Conservation (phyloP, 37 sponge, comb jelly and placozoan species). For the Chondrilla cf. caribensis region DNA sequence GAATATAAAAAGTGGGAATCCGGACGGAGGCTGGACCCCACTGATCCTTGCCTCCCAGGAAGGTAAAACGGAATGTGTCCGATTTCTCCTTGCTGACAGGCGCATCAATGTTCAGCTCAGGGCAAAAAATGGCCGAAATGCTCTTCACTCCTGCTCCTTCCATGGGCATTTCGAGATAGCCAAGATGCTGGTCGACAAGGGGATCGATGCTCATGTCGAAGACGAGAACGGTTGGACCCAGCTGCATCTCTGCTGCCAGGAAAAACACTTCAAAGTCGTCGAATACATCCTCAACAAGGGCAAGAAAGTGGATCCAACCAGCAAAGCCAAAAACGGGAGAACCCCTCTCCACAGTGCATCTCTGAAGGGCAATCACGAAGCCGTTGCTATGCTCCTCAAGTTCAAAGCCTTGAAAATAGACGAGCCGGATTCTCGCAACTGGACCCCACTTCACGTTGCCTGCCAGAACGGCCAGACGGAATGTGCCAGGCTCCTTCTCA, state of each 20-base stretch:
- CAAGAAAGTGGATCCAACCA: constrained; percentile 4
- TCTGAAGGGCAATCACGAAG: constrained; percentile 44
- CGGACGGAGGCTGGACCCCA: constrained; percentile 74
- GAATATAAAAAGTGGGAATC: constrained; percentile 48
- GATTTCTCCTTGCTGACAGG: no score
- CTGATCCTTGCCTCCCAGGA: constrained; percentile 25
- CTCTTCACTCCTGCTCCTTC: constrained; percentile 67
- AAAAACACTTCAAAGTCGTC: constrained; percentile 67
- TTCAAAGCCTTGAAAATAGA: constrained; percentile 41
- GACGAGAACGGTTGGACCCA: constrained; percentile 82
- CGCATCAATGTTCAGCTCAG: no score
- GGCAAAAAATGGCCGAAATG: no score
- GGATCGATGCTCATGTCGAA: constrained; percentile 14
- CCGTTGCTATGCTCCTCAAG: constrained; percentile 31
- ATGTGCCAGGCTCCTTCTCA: constrained; percentile 39
- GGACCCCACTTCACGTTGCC: constrained; percentile 74
- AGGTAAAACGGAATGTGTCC: constrained; percentile 18
- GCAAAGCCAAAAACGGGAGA: constrained; percentile 56
- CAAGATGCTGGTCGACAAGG: constrained; percentile 21
- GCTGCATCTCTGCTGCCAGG: constrained; percentile 67
- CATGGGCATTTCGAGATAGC: constrained; percentile 54
- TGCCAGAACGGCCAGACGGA: constrained; percentile 60
- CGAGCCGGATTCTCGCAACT: constrained; percentile 56
- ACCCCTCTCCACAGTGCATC: constrained; percentile 75
- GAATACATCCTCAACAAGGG: constrained; percentile 24